phyloP scores from a whole-genome alignment of 2,797 vertebrate species.

The Peromyscus nudipes region DNA sequence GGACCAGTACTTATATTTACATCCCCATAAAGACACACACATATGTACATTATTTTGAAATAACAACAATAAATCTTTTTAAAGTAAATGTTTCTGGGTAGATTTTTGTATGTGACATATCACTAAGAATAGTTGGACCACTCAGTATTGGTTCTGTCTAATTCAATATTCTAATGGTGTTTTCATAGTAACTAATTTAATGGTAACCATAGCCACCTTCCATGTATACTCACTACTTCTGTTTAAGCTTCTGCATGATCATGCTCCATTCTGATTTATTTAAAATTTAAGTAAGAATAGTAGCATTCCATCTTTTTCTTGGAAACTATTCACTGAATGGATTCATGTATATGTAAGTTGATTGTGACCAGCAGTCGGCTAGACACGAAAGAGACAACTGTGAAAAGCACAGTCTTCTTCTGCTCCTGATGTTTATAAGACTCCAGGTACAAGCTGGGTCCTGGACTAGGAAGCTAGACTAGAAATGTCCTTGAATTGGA shows the following conservation, averaged over 20 bases:
- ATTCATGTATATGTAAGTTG: neutral
- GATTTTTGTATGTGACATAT: neutral
- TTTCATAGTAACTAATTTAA: neutral
- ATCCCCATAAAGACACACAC: neutral
- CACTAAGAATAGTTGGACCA: constrained; percentile 6
- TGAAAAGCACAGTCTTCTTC: neutral
- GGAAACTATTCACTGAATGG: neutral
- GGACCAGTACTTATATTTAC: neutral
- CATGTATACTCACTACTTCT: neutral
- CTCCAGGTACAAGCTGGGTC: neutral
- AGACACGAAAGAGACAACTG: constrained; percentile 17
- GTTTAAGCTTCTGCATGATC: constrained; percentile 48
- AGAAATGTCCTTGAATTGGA: neutral
- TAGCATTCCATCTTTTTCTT: constrained; percentile 41
- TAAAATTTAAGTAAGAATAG: constrained; percentile 45
- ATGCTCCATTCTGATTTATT: constrained; percentile 48
- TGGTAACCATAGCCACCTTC: neutral
- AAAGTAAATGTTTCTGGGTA: constrained; percentile 1
- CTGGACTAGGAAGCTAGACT: neutral
- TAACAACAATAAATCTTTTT: neutral
- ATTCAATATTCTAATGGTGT: constrained; percentile 34
- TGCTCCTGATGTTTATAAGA: neutral
- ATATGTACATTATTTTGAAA: neutral
- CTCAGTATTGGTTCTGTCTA: constrained; percentile 17
- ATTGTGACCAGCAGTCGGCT: neutral